Evolutionary conservation across 2,113 vertebrate species (phyloP).

Genomic region (Butastur rufipennis): DNA sequence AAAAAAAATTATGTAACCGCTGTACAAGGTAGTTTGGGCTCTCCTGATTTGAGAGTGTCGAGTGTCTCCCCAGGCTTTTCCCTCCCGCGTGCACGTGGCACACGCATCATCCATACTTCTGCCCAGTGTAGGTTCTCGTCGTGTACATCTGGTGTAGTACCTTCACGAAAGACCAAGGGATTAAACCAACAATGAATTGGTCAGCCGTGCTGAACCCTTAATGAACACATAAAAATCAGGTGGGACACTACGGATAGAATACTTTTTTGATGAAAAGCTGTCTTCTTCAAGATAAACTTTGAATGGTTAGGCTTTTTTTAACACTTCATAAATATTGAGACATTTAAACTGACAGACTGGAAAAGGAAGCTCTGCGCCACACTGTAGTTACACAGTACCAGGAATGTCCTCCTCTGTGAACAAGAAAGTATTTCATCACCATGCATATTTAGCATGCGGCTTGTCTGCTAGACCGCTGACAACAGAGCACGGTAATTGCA

Average conservation of each 20-base stretch:
- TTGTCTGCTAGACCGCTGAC: neutral
- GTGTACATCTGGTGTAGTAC: too few species aligned
- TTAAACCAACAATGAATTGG: neutral
- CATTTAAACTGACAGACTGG: neutral
- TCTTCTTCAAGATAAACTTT: neutral
- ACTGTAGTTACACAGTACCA: neutral
- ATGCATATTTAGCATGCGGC: rapidly evolving
- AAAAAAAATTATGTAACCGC: neutral
- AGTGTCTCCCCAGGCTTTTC: neutral
- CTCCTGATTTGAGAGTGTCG: neutral
- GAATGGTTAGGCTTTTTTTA: neutral
- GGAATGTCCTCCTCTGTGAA: neutral
- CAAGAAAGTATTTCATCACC: neutral
- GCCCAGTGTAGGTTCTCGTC: neutral
- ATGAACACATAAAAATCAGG: neutral
- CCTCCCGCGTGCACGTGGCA: rapidly evolving
- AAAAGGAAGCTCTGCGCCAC: neutral
- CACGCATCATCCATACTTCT: neutral
- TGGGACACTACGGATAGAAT: neutral
- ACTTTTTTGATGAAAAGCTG: neutral
- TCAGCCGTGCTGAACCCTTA: neutral
- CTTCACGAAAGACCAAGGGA: neutral
- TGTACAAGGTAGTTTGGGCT: neutral
- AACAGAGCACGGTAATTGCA: neutral
- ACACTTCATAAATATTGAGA: neutral